phyloP scores from a whole-genome alignment of 2,797 vertebrate genomes.

The Octomys mimax region DNA sequence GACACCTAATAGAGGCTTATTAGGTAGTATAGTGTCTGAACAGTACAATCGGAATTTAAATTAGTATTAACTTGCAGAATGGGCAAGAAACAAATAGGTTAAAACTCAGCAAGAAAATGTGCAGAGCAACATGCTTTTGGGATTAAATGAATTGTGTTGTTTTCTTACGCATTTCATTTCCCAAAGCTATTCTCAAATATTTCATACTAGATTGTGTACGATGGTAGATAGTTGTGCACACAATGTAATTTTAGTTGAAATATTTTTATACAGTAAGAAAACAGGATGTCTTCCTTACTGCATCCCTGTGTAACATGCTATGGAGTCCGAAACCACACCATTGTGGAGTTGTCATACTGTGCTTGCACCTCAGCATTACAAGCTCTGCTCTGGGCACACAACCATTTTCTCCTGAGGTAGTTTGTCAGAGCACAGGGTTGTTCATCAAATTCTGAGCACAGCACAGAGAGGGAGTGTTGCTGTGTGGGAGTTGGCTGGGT shows the following conservation, averaged over 20 bases:
- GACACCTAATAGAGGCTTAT: neutral
- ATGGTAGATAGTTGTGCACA: slow-evolving; percentile 37
- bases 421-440: neutral
- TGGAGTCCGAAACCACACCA: neutral
- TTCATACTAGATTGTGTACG: slow-evolving; percentile 47
- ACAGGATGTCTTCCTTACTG: slow-evolving; percentile 5
- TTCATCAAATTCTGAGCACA: neutral
- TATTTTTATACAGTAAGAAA: slow-evolving; percentile 22
- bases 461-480: neutral
- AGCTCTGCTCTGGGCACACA: neutral
- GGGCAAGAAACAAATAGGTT: slow-evolving; percentile 41
- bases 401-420: neutral
- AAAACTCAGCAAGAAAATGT: slow-evolving; percentile 56
- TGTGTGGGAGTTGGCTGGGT: neutral
- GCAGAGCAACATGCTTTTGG: neutral
- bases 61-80: slow-evolving; percentile 52
- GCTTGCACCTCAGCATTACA: slow-evolving; percentile 22
- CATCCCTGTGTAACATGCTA: neutral
- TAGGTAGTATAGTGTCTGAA: neutral
- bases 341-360: neutral
- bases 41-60: slow-evolving; percentile 43
- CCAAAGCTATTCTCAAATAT: slow-evolving; percentile 61
- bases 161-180: slow-evolving; percentile 20
- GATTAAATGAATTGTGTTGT: slow-evolving; percentile 7
- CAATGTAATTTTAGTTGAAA: slow-evolving; percentile 37